Conservation (phyloP, 2,888 invertebrate genomes). For the Agrotis exclamationis region DNA sequence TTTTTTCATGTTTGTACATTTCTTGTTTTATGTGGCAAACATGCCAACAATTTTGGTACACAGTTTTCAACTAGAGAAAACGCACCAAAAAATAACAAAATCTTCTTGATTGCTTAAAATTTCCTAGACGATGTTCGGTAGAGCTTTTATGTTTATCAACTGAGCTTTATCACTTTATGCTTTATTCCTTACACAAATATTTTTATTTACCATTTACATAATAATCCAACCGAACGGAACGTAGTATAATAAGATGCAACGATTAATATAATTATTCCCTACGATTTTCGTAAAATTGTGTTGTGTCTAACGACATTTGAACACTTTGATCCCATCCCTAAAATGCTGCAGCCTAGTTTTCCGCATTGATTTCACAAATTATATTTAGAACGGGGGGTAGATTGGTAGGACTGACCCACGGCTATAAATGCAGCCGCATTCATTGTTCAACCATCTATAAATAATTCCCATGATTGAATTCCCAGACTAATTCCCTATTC, state of each 20-base stretch:
- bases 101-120: neutral
- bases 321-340: neutral
- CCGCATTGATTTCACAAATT: neutral
- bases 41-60: too few species aligned
- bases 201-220: neutral
- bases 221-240: neutral
- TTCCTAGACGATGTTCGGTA: neutral
- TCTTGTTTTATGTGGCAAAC: too few species aligned
- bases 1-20: too few species aligned
- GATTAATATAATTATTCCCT: too few species aligned
- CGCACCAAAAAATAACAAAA: neutral
- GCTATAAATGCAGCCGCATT: slow-evolving; percentile 20
- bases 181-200: neutral
- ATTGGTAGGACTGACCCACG: slow-evolving; percentile 4
- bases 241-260: neutral
- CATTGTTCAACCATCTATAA: slow-evolving; percentile 43
- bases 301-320: too few species aligned
- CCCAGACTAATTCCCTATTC: slow-evolving; percentile 41
- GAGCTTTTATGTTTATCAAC: neutral
- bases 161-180: neutral
- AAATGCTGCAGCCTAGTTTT: neutral
- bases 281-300: too few species aligned
- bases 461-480: slow-evolving; percentile 46
- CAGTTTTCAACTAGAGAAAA: neutral
- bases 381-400: slow-evolving; percentile 4